Evolutionary conservation across 30 jellyfish, hydroid and myxozoan genomes (phyloP), one percentile per base, ranked within the genome.

Genomic region (Nemopilema nomurai): DNA sequence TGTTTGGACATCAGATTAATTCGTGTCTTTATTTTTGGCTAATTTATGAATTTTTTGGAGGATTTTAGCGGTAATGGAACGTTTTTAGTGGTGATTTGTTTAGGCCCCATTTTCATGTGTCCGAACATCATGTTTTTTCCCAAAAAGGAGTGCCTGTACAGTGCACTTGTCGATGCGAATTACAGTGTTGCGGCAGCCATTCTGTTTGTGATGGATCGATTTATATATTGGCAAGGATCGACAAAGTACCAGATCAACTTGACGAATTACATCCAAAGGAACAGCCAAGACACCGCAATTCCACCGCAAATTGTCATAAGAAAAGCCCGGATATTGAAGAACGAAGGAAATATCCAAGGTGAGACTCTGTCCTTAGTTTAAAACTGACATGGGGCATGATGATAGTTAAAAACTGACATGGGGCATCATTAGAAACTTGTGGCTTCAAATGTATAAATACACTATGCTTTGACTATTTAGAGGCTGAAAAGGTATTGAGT

Each of bases 301-400:
- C 87, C 96, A 0, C 96, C 96, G 21, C 96, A 87, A 51, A 29
- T 87, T 64, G 50, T 87, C 65, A 87, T 81, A 6, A 52, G 96
- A 33, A 69, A 79, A 72, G 91, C 85, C 8, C 74, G 96, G 1
- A 74, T 77, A 17, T 1, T 51, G 83, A 87, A 87, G 50, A 87
- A 87, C 31, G 75, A 69, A 22, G 96, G 96, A 18, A 86, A 87
- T 68, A 62, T 87, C 4, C 90, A 79, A 87, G 96, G 96, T 87
- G 21, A 24, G n/a, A n/a, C n/a, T n/a, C n/a, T n/a, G n/a, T n/a
- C n/a, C n/a, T n/a, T n/a, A n/a, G n/a, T n/a, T n/a, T n/a, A n/a
- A n/a, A n/a, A n/a, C n/a, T n/a, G n/a, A n/a, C n/a, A n/a, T n/a
- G n/a, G n/a, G n/a, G n/a, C n/a, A n/a, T n/a, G n/a, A n/a, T n/a